Conservation (phyloP, 2,113 vertebrate species). For the cat (Felis catus) region F.catus_Fca126_mat1.0 CM031412.1:233978001-233978500, state of each 20-base stretch:
- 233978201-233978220: neutral
- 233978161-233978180: neutral
- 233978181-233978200: neutral
- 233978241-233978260: neutral
- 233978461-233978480: neutral
- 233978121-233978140: neutral
- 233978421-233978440: neutral
- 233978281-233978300: neutral
- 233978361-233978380: neutral
- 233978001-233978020: neutral
- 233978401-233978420: neutral
- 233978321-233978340: neutral
- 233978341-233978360: neutral
- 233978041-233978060: neutral
- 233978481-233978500: conserved; percentile 27
- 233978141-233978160: too few species aligned
- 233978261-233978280: neutral
- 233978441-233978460: neutral
- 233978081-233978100: neutral
- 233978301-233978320: neutral
- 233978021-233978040: neutral
- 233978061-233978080: neutral
- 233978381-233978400: neutral
- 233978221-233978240: neutral
- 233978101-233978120: neutral